Conservation (phyloP, 2,797 vertebrate genomes). For the Acipenser oxyrinchus region DNA sequence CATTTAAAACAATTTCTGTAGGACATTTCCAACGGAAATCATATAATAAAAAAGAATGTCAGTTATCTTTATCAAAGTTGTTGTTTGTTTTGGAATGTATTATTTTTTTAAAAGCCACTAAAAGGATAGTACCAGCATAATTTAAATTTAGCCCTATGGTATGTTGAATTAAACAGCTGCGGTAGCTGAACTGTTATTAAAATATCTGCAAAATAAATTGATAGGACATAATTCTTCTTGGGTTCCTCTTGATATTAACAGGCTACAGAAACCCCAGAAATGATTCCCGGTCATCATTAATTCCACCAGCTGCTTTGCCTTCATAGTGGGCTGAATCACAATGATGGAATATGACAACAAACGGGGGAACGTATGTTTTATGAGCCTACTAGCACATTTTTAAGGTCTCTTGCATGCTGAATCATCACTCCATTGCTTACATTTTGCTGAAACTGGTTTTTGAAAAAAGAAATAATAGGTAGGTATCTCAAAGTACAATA, state of each 20-base stretch:
- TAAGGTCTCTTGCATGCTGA: slow-evolving; percentile 6
- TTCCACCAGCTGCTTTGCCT: slow-evolving; percentile 1
- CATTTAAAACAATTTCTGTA: too few species aligned
- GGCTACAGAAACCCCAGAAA: slow-evolving; percentile 2
- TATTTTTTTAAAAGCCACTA: too few species aligned
- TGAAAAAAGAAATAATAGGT: neutral
- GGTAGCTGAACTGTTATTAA: too few species aligned
- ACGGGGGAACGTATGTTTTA: slow-evolving; percentile 1
- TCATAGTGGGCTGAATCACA: slow-evolving; percentile 2
- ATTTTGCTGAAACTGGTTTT: slow-evolving; percentile 5
- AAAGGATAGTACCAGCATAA: too few species aligned
- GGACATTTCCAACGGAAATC: too few species aligned
- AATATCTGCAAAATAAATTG: too few species aligned
- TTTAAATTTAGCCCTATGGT: too few species aligned
- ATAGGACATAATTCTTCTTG: neutral
- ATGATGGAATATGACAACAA: slow-evolving; percentile 9
- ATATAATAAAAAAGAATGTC: too few species aligned
- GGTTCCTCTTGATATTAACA: neutral
- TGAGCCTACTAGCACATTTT: slow-evolving; percentile 3
- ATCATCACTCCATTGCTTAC: neutral
- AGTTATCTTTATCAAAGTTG: too few species aligned
- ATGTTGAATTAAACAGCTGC: too few species aligned
- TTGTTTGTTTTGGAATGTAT: too few species aligned
- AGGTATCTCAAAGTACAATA: neutral
- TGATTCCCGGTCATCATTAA: neutral